Evolutionary conservation across 2,888 invertebrate genomes (phyloP).

Genomic region (Microctonus aethiopoides): DNA sequence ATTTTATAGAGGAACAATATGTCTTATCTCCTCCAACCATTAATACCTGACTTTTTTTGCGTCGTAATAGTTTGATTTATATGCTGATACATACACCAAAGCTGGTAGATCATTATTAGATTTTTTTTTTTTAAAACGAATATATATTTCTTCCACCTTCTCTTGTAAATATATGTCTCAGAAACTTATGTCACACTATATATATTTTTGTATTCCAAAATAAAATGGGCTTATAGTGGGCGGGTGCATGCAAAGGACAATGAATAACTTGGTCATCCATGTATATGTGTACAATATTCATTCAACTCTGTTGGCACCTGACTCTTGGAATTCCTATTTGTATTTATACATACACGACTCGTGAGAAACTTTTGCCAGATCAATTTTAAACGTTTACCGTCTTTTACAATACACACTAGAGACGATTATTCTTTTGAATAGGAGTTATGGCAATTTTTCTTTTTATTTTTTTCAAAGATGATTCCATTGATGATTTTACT

Average conservation of each 20-base stretch:
- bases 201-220: conserved; percentile 44
- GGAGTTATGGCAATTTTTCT: not conserved
- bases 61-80: not conserved
- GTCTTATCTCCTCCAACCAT: no score
- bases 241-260: conserved; percentile 52
- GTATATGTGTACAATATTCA: conserved; percentile 12
- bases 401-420: not conserved
- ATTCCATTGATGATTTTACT: no score
- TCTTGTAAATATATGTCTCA: not conserved
- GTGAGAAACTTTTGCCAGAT: conserved; percentile 5
- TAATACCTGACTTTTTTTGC: no score
- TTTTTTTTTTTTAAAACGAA: not conserved
- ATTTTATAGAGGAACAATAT: no score
- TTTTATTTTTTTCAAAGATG: not conserved
- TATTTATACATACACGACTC: not conserved
- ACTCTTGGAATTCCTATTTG: conserved; percentile 38
- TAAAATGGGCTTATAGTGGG: conserved; percentile 57
- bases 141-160: conserved; percentile 22
- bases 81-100: no score
- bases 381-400: not conserved
- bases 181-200: conserved; percentile 5
- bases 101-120: not conserved
- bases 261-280: conserved; percentile 45
- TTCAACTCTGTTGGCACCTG: conserved; percentile 53
- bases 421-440: not conserved